Evolutionary conservation across 2,113 vertebrate species (phyloP).

Genomic region (Theropithecus gelada): DNA sequence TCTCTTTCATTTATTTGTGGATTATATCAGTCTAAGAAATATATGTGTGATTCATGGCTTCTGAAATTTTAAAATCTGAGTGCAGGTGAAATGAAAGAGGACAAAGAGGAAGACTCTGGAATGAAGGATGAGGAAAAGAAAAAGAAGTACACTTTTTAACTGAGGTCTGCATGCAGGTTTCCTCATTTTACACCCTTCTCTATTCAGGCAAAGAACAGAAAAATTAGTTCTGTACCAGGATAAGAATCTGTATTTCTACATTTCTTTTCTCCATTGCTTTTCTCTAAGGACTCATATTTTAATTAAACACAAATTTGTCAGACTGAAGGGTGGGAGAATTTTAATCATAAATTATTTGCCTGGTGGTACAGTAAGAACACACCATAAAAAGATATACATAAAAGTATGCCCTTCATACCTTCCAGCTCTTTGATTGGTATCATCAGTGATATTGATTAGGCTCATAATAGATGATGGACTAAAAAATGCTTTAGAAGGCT

Average conservation of each 20-base stretch:
- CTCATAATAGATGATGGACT: background rate
- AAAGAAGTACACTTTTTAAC: background rate
- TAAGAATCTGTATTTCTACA: slow-evolving; percentile 44
- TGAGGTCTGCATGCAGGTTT: background rate
- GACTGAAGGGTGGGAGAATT: slow-evolving; percentile 50
- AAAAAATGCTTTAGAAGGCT: background rate
- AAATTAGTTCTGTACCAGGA: slow-evolving; percentile 38
- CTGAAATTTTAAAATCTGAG: slow-evolving; percentile 1
- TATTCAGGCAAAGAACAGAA: slow-evolving; percentile 39
- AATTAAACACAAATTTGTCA: slow-evolving; percentile 67
- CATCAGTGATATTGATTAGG: background rate
- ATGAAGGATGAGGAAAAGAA: background rate
- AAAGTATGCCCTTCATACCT: slow-evolving; percentile 26
- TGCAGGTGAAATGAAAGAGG: slow-evolving; percentile 22
- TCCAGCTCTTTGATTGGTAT: background rate
- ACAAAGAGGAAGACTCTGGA: background rate
- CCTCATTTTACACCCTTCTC: background rate
- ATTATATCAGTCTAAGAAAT: background rate
- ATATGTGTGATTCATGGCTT: background rate
- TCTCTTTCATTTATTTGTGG: background rate
- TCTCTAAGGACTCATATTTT: slow-evolving; percentile 57
- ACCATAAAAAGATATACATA: slow-evolving; percentile 41
- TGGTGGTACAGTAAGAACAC: slow-evolving; percentile 42
- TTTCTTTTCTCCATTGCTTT: slow-evolving; percentile 34
- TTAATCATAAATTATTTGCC: slow-evolving; percentile 71